Evolutionary conservation across 1,140 invertebrate species (phyloP).

Genomic region (Drosophila athabasca): DNA sequence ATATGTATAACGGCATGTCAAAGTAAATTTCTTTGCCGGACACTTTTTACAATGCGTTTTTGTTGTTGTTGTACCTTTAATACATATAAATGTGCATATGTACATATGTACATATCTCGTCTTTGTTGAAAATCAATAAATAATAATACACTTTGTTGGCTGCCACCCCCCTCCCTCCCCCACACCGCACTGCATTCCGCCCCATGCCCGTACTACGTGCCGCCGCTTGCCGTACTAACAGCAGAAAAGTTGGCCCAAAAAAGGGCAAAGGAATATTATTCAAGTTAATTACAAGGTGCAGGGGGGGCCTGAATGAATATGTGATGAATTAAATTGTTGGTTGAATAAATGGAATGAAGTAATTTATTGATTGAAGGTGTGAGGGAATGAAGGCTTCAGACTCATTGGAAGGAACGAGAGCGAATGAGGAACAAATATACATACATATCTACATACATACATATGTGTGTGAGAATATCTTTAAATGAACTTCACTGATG

Average conservation of each 20-base stretch:
- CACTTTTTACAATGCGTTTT: slow-evolving; percentile 30
- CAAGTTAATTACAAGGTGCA: slow-evolving; percentile 29
- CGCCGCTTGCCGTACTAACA: slow-evolving; percentile 17
- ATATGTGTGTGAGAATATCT: too few relatives aligned
- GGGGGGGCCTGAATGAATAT: too few relatives aligned
- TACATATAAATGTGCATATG: slow-evolving; percentile 9
- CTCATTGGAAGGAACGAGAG: too few relatives aligned
- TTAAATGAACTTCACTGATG: too few relatives aligned
- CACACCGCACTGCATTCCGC: background rate
- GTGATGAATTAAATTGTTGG: too few relatives aligned
- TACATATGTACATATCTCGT: background rate
- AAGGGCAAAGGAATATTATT: slow-evolving; percentile 42
- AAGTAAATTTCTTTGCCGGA: slow-evolving; percentile 46
- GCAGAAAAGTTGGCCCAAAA: slow-evolving; percentile 22
- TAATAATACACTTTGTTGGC: slow-evolving; percentile 75
- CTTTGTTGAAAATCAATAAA: slow-evolving; percentile 75
- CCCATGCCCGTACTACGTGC: background rate
- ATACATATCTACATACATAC: too few relatives aligned
- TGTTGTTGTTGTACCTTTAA: slow-evolving; percentile 15
- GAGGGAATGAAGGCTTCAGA: too few relatives aligned
- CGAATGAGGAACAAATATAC: too few relatives aligned
- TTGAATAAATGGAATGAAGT: too few relatives aligned
- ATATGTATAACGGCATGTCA: slow-evolving; percentile 23
- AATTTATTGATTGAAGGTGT: too few relatives aligned
- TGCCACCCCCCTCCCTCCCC: slow-evolving; percentile 6